Percentiles rank a stretch among this genome's conserved stretches.
phyloP scores from a whole-genome alignment of 2,888 invertebrate species.

The Pinctada fucata region DNA sequence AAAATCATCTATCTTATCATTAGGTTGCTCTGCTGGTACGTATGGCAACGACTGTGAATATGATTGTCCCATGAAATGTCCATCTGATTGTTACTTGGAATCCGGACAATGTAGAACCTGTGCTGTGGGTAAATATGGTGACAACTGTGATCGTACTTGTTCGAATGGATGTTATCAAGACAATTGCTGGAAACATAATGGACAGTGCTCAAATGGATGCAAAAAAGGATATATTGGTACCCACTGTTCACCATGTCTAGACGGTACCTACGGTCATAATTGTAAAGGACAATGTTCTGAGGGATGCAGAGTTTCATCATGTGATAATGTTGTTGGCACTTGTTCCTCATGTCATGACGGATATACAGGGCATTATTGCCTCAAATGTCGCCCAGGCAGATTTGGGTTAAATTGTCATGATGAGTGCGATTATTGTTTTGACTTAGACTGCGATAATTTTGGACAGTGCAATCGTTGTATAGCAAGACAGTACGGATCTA shows the following conservation, averaged over 20 bases:
- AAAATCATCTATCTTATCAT: not conserved
- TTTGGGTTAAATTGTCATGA: too few relatives aligned
- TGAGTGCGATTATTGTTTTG: too few relatives aligned
- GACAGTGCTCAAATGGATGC: too few relatives aligned
- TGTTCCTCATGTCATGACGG: not conserved
- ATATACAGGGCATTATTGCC: not conserved
- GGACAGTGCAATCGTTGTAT: too few relatives aligned
- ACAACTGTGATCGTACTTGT: not conserved
- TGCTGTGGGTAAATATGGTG: not conserved
- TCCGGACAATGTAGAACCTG: not conserved
- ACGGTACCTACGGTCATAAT: not conserved
- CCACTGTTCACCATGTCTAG: not conserved
- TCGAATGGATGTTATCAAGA: not conserved
- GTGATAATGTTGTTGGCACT: not conserved
- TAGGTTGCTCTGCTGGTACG: not conserved
- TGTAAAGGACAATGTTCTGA: not conserved
- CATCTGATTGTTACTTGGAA: not conserved
- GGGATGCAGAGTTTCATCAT: not conserved
- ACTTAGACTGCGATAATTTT: too few relatives aligned
- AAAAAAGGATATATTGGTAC: too few relatives aligned
- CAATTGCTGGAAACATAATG: too few relatives aligned
- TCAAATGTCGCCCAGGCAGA: too few relatives aligned
- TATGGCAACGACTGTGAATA: not conserved
- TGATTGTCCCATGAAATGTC: not conserved
- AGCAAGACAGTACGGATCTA: not conserved